A percentile compares a stretch with the other conserved stretches of the same genome.
These are phyloP conservation scores for Archilochus colubris DNA, from an alignment of 2,113 vertebrate species.

Conservation along the genomic window DNA sequence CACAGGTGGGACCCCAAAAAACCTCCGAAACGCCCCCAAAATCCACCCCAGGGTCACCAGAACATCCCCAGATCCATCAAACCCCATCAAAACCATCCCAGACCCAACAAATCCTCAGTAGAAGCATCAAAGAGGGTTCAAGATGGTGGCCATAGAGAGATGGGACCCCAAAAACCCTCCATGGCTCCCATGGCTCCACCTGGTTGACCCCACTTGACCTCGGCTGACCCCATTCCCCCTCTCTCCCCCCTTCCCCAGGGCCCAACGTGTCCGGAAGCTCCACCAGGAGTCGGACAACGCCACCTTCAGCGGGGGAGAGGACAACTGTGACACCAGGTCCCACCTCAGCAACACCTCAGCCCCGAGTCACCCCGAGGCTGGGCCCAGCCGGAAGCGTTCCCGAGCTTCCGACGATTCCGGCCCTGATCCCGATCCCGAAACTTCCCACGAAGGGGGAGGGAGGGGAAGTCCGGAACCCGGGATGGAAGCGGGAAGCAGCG, in stretches of 20 bases:
- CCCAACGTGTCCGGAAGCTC: conserved; percentile 83
- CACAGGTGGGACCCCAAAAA: no score
- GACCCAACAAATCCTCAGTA: no score
- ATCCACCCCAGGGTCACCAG: no score
- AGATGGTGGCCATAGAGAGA: no score
- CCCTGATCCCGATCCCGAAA: conserved; percentile 50
- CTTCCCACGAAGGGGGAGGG: conserved; percentile 74
- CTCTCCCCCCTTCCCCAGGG: conserved; percentile 65
- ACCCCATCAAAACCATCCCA: no score
- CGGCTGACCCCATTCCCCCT: no score
- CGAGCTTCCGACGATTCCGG: conserved; percentile 83
- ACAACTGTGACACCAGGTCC: conserved; percentile 81
- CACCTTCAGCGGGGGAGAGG: conserved; percentile 89
- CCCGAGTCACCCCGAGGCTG: conserved; percentile 76
- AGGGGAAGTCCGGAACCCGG: conserved; percentile 77
- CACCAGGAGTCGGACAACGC: conserved; percentile 86
- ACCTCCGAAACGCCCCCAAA: no score
- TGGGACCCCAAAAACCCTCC: no score
- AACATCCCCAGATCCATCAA: no score
- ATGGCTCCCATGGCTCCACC: no score
- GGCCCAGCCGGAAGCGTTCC: conserved; percentile 75
- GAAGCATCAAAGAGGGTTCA: no score
- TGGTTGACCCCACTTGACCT: no score
- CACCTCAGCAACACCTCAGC: conserved; percentile 82
- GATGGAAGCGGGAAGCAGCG: conserved; percentile 61